Evolutionary conservation across 2,113 vertebrate species (phyloP), one percentile per base, ranked within the genome.

Genomic region (Sisor rabdophorus): DNA sequence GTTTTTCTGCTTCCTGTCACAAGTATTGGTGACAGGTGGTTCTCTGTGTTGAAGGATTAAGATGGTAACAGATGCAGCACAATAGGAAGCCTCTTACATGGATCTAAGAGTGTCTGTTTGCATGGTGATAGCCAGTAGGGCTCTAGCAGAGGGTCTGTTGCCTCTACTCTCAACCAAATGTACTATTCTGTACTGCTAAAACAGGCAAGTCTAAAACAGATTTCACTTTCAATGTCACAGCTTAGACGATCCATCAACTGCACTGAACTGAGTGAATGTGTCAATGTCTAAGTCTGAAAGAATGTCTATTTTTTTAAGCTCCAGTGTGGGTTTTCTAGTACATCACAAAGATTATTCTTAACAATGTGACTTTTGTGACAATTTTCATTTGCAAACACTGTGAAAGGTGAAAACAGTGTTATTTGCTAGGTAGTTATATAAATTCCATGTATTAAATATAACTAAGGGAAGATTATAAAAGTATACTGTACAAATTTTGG

Each of bases 11-110:
- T 73, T 24, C 17, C 26, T 79, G 72, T 59, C 55, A 53, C 58
- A 72, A 73, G 61, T 50, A 19, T 63, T 36, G 50, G 55, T 73
- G 78, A 78, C 63, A 71, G 71, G 78, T 80, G 81, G 75, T 71
- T 79, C 54, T 75, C 32, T 75, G 65, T 72, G 69, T 55, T 63
- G 56, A 64, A 80, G 68, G 72, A 77, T 68, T 70, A 64, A 59
- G 50, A 48, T 58, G 30, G 69, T 60, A 73, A 80, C 78, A 80
- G 78, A 76, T 83, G 81, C 36, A 73, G 30, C 75, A 74, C 78
- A 44, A 68, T 50, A 28, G 75, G 75, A 47, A 83, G 71, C 55
- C 75, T 77, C 71, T 75, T 75, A 64, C 75, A 77, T 47, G 53
- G 71, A 77, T 77, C 74, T 36, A 65, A 74, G 61, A 63, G 71